A percentile compares a stretch with the other conserved stretches of the same genome.
Evolutionary conservation across 2,888 invertebrate species (phyloP).

Genomic region (Polymixis lichenea): DNA sequence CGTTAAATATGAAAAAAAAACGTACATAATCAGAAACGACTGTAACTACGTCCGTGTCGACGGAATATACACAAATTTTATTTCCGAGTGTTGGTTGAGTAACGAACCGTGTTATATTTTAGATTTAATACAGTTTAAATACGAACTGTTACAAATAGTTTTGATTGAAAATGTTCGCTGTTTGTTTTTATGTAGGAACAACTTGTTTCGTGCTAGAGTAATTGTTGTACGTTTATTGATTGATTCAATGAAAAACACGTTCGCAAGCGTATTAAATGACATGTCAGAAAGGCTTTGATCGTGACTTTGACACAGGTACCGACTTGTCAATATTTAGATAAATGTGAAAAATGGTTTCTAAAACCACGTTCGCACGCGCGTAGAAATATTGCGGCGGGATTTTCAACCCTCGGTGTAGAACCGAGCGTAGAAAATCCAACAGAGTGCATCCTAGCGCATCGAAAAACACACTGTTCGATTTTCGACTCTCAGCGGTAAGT

Average conservation of each 20-base stretch:
- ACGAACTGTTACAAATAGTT: conserved; percentile 17
- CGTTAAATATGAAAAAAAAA: conserved; percentile 18
- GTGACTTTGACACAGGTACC: neutral
- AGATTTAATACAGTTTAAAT: conserved; percentile 41
- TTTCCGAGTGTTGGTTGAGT: conserved; percentile 45
- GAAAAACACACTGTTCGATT: too few species aligned
- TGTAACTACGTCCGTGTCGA: conserved; percentile 13
- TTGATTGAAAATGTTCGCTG: conserved; percentile 26
- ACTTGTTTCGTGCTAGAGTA: conserved; percentile 2
- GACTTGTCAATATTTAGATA: conserved; percentile 25
- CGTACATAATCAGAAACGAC: conserved; percentile 20
- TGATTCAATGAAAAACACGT: conserved; percentile 1
- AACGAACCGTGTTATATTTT: conserved; percentile 54
- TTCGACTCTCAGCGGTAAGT: too few species aligned
- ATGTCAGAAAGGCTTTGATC: conserved; percentile 3
- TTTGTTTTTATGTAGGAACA: conserved; percentile 18
- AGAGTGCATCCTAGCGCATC: too few species aligned
- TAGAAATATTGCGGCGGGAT: too few species aligned
- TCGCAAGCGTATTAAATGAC: neutral
- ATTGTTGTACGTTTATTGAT: conserved; percentile 8
- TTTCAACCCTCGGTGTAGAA: too few species aligned
- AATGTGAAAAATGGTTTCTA: conserved; percentile 6
- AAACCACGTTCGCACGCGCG: too few species aligned
- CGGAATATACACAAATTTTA: conserved; percentile 51
- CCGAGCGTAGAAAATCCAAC: too few species aligned